Conservation (phyloP, 2,888 invertebrate genomes). For the Parnassius mnemosyne region DNA sequence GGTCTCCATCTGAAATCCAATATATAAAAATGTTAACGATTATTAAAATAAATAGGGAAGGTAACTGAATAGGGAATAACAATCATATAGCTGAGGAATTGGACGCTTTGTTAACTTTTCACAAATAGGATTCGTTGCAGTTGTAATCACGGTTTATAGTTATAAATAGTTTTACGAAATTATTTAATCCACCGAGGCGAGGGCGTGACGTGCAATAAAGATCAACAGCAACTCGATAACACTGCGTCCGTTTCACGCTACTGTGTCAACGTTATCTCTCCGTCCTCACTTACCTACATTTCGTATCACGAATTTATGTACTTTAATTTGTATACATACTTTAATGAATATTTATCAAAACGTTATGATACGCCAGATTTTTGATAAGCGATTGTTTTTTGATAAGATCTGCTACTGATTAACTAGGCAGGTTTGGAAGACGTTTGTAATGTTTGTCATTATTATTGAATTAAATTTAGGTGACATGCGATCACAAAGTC, state of each 20-base stretch:
- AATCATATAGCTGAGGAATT: too few species aligned
- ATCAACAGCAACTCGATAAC: constrained; percentile 8
- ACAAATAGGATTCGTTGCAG: neutral
- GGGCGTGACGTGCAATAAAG: constrained; percentile 18
- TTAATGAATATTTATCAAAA: constrained; percentile 31
- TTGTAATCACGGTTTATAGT: neutral
- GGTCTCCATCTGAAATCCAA: too few species aligned
- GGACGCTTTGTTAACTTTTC: neutral
- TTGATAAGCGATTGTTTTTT: constrained; percentile 37
- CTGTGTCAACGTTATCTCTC: constrained; percentile 24
- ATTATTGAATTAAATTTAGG: too few species aligned
- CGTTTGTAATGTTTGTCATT: too few species aligned
- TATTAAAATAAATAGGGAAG: too few species aligned
- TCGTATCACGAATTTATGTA: constrained; percentile 27
- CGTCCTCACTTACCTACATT: constrained; percentile 33
- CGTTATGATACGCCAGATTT: constrained; percentile 40
- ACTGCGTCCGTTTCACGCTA: neutral
- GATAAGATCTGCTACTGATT: constrained; percentile 36
- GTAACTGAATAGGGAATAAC: too few species aligned
- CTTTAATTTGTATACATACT: constrained; percentile 28
- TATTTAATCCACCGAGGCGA: constrained; percentile 1
- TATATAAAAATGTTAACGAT: too few species aligned
- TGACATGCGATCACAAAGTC: too few species aligned
- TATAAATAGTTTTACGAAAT: neutral
- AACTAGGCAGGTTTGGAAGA: too few species aligned